Base-by-base conservation (phyloP, 2,888 invertebrate genomes). In the Horisme vitalbata region DNA sequence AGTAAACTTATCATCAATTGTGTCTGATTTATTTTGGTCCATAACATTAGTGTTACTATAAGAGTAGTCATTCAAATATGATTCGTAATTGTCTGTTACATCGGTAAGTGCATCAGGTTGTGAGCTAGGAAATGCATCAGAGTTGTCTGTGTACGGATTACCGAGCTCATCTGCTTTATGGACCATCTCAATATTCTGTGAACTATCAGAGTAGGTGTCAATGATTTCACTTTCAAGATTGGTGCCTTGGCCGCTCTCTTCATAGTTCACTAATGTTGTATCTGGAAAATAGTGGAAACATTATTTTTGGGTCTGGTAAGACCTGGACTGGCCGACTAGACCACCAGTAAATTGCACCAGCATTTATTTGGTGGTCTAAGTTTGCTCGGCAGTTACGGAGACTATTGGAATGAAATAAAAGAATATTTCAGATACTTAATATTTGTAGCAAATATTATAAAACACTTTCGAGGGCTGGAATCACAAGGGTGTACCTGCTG, bases 231-330 rank as follows among this genome's bases (percentile, higher is more conserved):
- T 80, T 45, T 83, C 78, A 23, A 72, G 52, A 35, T 65, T 79
- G 4, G 65, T 54, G 21, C 56, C 72, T 50, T 65, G 71, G 37
- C 67, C 62, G 55, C 61, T 77, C 53, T 88, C 89, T 28, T 77
- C 82, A 66, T 87, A 89, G 55, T 89, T 89, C 2, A 81, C 79
- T 43, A 89, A 57, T 45, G 88, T 89, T 45, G 88, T 88, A 61
- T 89, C 89, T 89, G 62, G 9, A 74, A 35, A 18, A n/a, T 12
- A 23, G 27, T 2, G 11, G 27, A 27, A 26, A 21, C 14, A n/a
- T n/a, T n/a, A n/a, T n/a, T n/a, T n/a, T n/a, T n/a, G n/a, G n/a
- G n/a, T n/a, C n/a, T n/a, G n/a, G n/a, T n/a, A n/a, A n/a, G n/a
- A n/a, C n/a, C n/a, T n/a, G n/a, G n/a, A n/a, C n/a, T n/a, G n/a